Base-by-base conservation (phyloP, 2,113 vertebrate species). In the Chlamydotis undulata region DNA sequence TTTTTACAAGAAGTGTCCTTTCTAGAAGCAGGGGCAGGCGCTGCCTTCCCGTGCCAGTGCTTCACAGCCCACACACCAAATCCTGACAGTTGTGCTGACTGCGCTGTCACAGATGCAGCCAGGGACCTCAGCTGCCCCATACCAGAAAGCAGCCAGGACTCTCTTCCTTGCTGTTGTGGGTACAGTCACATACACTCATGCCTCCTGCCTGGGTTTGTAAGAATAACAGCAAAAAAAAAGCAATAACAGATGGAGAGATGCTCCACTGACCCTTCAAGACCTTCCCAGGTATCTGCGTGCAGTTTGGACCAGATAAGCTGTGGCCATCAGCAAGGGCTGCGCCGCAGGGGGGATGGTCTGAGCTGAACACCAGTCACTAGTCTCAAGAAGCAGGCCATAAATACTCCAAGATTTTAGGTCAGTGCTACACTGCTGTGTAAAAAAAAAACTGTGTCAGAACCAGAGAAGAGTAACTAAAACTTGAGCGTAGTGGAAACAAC, bases 31-130 rank as follows among this genome's bases (percentile, higher is more conserved):
- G 49, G n/a, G 47, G 22, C 23, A 56, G 56, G 52, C 1, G 2
- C 52, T 65, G 52, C 39, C 47, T 70, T 70, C 41, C 45, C 0
- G 0, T 79, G 41, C 24, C 77, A 52, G 37, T 12, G 9, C 17
- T 61, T 53, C 71, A n/a, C 0, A 2, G 35, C 39, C 75, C 69
- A 24, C 0, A 1, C 3, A 7, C 17, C 2, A 4, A 31, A 75
- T 71, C 43, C 89, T 49, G 56, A 45, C 3, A 4, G 49, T 43
- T 65, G 63, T 4, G 5, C 28, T 39, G 47, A 14, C 28, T 55
- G 37, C 5, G 7, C 33, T 39, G 37, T 45, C 35, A 29, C 16
- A 19, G 45, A 39, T 11, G 9, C 52, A 59, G 52, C 17, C 47
- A 63, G 63, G 53, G 35, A 49, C 59, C 55, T 59, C 78, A 73